Conservation (phyloP, 92 coral and sea anemone species). For the Zoanthus sansibaricus region DNA sequence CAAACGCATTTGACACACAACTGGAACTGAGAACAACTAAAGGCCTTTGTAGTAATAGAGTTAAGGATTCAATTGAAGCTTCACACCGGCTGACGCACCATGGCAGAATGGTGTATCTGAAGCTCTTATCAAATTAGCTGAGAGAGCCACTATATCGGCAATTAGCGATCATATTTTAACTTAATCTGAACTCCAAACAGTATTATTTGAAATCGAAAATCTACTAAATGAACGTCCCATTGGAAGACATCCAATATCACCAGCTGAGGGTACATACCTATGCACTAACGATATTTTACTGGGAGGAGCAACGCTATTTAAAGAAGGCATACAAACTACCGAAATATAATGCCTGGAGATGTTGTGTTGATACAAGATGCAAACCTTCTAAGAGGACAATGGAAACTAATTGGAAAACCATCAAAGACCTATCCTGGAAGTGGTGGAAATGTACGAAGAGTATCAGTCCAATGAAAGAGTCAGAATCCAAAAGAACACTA, state of each 20-base stretch:
- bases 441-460: conserved; percentile 53
- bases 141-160: conserved; percentile 23
- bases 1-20: no score
- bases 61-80: conserved; percentile 46
- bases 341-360: conserved; percentile 65
- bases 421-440: conserved; percentile 60
- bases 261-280: conserved; percentile 71
- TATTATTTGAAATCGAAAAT: conserved; percentile 44
- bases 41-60: neutral
- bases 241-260: conserved; percentile 73
- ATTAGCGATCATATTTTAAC: conserved; percentile 34
- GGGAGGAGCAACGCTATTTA: conserved; percentile 44
- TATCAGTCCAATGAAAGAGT: conserved; percentile 37
- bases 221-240: conserved; percentile 64
- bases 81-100: conserved; percentile 38
- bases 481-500: conserved; percentile 28
- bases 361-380: conserved; percentile 74
- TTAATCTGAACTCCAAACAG: conserved; percentile 47
- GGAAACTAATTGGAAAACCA: conserved; percentile 71
- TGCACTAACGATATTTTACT: conserved; percentile 70
- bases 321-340: neutral
- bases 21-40: no score
- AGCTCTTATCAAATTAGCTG: conserved; percentile 32
- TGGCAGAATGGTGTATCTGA: conserved; percentile 52
- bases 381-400: conserved; percentile 72